A percentile compares a stretch with the other conserved stretches of the same genome.
Evolutionary conservation across 2,113 vertebrate genomes (phyloP).

Genomic region (rabbit (Oryctolagus cuniculus)): DNA sequence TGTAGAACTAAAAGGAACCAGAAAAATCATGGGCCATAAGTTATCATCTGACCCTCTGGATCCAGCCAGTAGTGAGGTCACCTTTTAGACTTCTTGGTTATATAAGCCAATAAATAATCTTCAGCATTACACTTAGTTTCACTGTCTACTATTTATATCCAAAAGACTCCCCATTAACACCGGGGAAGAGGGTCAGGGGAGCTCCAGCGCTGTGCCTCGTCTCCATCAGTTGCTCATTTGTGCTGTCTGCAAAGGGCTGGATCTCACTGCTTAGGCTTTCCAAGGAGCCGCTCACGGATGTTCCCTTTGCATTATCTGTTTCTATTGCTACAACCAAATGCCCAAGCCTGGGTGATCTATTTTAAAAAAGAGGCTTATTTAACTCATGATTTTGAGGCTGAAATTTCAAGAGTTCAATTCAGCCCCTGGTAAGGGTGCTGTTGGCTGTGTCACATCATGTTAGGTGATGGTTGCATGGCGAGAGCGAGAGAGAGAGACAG

Average conservation of each 20-base stretch:
- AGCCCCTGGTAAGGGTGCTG: no score
- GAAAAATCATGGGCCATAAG: not conserved
- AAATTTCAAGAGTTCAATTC: no score
- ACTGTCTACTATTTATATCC: not conserved
- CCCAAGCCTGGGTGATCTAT: no score
- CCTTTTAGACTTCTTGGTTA: slow-evolving; percentile 11
- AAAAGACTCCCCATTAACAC: not conserved
- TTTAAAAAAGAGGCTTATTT: no score
- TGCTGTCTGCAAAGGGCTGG: not conserved
- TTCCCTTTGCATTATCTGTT: no score
- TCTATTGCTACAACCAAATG: no score
- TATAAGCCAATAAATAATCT: not conserved
- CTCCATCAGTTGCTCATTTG: not conserved
- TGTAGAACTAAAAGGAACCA: not conserved
- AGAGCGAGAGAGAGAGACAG: no score
- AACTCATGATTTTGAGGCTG: no score
- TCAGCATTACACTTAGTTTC: not conserved
- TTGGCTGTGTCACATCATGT: no score
- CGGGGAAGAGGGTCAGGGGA: no score
- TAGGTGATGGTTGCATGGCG: no score
- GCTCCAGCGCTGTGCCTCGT: not conserved
- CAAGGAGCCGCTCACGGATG: not conserved
- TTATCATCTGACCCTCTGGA: not conserved
- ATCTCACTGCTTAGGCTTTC: not conserved
- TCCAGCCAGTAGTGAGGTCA: not conserved